Conservation (phyloP, 2,113 vertebrate genomes). For the Osmerus eperlanus region DNA sequence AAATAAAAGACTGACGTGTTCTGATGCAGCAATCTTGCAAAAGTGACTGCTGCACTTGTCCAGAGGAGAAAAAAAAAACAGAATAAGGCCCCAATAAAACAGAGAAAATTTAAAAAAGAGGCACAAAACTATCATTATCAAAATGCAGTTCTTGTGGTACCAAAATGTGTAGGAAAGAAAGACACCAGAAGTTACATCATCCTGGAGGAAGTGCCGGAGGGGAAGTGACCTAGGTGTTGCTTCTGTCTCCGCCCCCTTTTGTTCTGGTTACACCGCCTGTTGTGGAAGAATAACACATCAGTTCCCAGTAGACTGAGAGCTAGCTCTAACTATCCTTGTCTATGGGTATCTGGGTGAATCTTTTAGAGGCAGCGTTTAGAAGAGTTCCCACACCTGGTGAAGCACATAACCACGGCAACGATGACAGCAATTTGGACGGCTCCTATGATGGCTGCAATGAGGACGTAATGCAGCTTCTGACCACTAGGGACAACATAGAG, state of each 20-base stretch:
- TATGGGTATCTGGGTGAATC: too few relatives aligned
- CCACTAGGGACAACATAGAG: slow-evolving; percentile 97
- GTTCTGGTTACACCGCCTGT: slow-evolving; percentile 94
- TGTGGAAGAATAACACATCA: slow-evolving; percentile 32
- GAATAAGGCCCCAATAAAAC: slow-evolving; percentile 65
- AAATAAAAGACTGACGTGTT: slow-evolving; percentile 74
- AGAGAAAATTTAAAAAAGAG: slow-evolving; percentile 37
- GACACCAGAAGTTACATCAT: slow-evolving; percentile 83
- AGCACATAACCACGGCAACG: slow-evolving; percentile 98
- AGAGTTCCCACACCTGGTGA: slow-evolving; percentile 85
- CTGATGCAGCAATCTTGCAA: slow-evolving; percentile 37
- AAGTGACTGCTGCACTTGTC: slow-evolving; percentile 35
- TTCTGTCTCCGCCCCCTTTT: slow-evolving; percentile 95
- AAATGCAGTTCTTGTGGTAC: slow-evolving; percentile 57
- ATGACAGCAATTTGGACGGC: slow-evolving; percentile 97
- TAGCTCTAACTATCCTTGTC: neutral
- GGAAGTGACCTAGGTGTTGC: slow-evolving; percentile 96
- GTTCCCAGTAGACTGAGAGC: neutral
- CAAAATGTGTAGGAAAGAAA: slow-evolving; percentile 77
- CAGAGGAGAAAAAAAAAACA: slow-evolving; percentile 67
- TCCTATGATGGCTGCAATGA: slow-evolving; percentile 97
- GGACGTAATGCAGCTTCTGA: slow-evolving; percentile 96
- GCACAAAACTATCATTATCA: slow-evolving; percentile 57
- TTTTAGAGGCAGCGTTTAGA: too few relatives aligned
- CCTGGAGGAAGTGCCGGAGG: slow-evolving; percentile 90